Evolutionary conservation across 2,888 invertebrate genomes (phyloP), one percentile per base, ranked within the genome.

Genomic region (Drymonia ruficornis): DNA sequence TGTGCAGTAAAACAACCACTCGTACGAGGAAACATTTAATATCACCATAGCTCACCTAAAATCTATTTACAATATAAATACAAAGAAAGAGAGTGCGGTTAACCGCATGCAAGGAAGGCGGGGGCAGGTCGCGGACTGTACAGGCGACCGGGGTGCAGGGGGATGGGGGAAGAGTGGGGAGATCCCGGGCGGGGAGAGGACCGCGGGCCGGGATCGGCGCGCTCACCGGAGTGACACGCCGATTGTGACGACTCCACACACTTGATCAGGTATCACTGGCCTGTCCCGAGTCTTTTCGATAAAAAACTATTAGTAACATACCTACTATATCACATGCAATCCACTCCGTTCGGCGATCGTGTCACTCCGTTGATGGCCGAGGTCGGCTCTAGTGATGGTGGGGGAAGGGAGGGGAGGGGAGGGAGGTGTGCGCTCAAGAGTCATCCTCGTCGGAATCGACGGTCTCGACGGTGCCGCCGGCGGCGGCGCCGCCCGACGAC

Each of bases 11-110:
- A 89, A 90, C 86, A 84, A 81, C 82, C 76, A 63, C 52, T 52
- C 67, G 70, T 75, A 69, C 72, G 73, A 79, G 76, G 74, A 84
- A 84, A 75, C 78, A 76, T 89, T 91, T 89, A 89, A 88, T 90
- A 82, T 83, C 83, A 88, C 89, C 89, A 84, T 75, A 81, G 80
- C 78, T 84, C 87, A 87, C 84, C 90, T 91, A 84, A 81, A 79
- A 81, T 59, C 89, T 91, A 91, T 91, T 90, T 91, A 91, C 91
- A 91, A 78, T 83, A 90, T 91, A 90, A 89, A 91, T 91, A 90
- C 82, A 86, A 71, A 63, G 63, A 63, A 60, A 65, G 65, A 61
- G 61, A 56, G 64, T 61, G 68, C 67, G 63, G 57, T 56, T 55
- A 60, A 50, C 61, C 57, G 56, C 54, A 19, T 28, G 45, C 45